Conservation (phyloP, 2,888 invertebrate genomes). For the Sphinx pinastri region DNA sequence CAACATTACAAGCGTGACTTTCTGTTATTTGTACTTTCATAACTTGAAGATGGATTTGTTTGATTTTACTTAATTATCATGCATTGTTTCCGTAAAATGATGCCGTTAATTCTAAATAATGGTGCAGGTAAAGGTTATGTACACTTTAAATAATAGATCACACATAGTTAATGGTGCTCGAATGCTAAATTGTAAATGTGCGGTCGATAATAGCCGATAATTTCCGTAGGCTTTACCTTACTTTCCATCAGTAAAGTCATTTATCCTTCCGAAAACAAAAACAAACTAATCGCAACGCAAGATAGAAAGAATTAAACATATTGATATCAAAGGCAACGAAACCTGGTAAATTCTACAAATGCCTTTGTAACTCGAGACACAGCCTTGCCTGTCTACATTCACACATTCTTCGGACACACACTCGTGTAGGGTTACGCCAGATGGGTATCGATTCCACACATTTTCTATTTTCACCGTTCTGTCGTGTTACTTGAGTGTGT, state of each 20-base stretch:
- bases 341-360: background rate
- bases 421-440: background rate
- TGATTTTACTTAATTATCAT: background rate
- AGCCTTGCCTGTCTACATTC: background rate
- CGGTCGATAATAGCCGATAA: no score
- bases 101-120: background rate
- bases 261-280: no score
- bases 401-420: background rate
- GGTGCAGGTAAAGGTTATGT: background rate
- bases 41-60: background rate
- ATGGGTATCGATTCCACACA: conserved; percentile 16
- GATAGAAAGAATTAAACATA: no score
- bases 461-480: conserved; percentile 21
- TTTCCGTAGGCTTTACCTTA: no score
- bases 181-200: no score
- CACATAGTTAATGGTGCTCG: no score
- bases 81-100: background rate
- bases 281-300: no score
- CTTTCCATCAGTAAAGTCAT: no score
- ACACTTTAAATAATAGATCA: no score
- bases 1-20: conserved; percentile 8
- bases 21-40: conserved; percentile 5
- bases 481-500: conserved; percentile 19
- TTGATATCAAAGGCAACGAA: no score
- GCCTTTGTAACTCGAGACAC: background rate